Conservation (phyloP, 2,113 vertebrate genomes). For the Elephas maximus region DNA sequence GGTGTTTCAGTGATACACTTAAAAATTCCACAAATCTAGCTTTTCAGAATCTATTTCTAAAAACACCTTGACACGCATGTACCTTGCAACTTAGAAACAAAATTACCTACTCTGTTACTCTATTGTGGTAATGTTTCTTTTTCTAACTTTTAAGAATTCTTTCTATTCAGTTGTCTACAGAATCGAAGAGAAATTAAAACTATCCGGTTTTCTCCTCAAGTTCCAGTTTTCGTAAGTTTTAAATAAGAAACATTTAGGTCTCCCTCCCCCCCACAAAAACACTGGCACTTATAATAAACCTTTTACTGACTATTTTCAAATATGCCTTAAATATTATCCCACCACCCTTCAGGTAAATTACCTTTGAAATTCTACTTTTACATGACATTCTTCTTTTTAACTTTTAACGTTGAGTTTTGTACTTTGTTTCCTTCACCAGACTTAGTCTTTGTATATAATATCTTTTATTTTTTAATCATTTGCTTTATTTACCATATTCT, state of each 20-base stretch:
- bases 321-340: not conserved
- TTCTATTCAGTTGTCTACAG: not conserved
- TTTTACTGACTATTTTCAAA: not conserved
- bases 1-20: not conserved
- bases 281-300: not conserved
- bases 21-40: not conserved
- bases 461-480: conserved; percentile 2
- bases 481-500: not conserved
- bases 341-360: not conserved
- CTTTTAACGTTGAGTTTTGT: not conserved
- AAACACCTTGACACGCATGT: not conserved
- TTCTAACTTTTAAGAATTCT: not conserved
- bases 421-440: not conserved
- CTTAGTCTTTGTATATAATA: not conserved
- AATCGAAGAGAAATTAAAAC: not conserved
- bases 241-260: not conserved
- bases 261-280: not conserved
- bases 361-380: conserved; percentile 17
- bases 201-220: not conserved
- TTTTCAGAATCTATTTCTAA: conserved; percentile 18
- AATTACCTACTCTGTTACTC: not conserved
- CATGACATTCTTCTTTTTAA: not conserved
- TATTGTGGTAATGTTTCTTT: not conserved
- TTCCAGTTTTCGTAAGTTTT: conserved; percentile 50
- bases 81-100: not conserved